phyloP scores from a whole-genome alignment of 2,888 invertebrate species.

The Sarcophaga carnaria region DNA sequence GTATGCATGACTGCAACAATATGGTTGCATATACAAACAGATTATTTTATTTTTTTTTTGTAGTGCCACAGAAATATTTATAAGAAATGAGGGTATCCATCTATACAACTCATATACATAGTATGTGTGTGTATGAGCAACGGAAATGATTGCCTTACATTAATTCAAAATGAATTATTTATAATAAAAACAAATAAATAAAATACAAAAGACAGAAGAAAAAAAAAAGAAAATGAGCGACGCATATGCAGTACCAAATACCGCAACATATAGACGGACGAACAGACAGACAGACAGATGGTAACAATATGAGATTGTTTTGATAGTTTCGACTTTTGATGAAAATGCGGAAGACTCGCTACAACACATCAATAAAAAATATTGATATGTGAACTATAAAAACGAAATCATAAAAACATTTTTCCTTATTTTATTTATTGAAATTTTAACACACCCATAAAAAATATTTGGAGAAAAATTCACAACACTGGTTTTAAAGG shows the following conservation, averaged over 20 bases:
- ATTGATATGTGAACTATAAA: conserved; percentile 19
- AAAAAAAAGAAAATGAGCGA: background rate
- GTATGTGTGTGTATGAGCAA: conserved; percentile 36
- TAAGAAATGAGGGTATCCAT: conserved; percentile 50
- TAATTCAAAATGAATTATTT: conserved; percentile 64
- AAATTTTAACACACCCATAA: conserved; percentile 3
- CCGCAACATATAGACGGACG: too few relatives aligned
- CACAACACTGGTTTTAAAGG: too few relatives aligned
- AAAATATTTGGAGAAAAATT: background rate
- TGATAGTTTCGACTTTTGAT: conserved; percentile 56
- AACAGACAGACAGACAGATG: background rate
- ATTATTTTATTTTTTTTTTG: background rate
- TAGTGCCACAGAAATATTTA: background rate
- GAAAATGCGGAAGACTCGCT: conserved; percentile 62
- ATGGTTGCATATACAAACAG: conserved; percentile 38
- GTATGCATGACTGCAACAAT: conserved; percentile 63
- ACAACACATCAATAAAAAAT: conserved; percentile 3
- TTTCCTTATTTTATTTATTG: background rate
- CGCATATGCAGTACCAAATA: background rate
- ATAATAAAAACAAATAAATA: conserved; percentile 54
- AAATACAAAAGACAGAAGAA: background rate
- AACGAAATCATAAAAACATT: background rate
- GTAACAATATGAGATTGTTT: conserved; percentile 41
- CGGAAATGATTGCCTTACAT: conserved; percentile 67
- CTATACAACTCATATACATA: background rate